These are phyloP conservation scores for Hucho hucho DNA, from an alignment of 2,113 vertebrate species.

Conservation along the genomic window DNA sequence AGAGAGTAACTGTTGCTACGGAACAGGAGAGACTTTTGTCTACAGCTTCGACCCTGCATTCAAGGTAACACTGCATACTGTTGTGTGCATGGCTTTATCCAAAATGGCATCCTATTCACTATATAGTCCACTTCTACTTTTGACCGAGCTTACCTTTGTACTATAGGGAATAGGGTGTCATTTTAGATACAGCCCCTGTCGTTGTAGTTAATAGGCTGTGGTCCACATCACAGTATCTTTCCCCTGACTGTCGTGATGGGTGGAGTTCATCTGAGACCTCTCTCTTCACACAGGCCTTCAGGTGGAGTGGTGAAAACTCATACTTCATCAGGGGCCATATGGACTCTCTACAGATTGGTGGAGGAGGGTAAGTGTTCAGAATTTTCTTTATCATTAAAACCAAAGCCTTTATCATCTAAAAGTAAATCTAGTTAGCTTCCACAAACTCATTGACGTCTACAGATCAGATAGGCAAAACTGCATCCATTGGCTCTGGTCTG, in stretches of 20 bases:
- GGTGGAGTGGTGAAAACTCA: slow-evolving; percentile 93
- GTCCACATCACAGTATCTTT: neutral
- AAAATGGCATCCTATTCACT: too few species aligned
- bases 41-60: slow-evolving; percentile 91
- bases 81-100: too few species aligned
- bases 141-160: too few species aligned
- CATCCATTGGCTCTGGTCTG: neutral
- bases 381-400: neutral
- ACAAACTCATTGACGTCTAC: slow-evolving; percentile 7
- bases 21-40: slow-evolving; percentile 96
- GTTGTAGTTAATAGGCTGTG: too few species aligned
- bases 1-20: slow-evolving; percentile 92
- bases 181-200: too few species aligned
- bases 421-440: neutral
- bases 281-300: slow-evolving; percentile 78
- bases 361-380: slow-evolving; percentile 83
- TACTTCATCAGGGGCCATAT: slow-evolving; percentile 92
- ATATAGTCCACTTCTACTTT: too few species aligned
- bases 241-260: neutral
- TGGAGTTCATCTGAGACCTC: neutral
- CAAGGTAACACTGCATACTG: slow-evolving; percentile 73
- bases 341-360: slow-evolving; percentile 89
- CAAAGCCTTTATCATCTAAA: neutral
- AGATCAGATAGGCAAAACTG: neutral
- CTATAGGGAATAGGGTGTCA: too few species aligned